Conservation (phyloP, 2,888 invertebrate genomes). For the Microplitis deprimator region DNA sequence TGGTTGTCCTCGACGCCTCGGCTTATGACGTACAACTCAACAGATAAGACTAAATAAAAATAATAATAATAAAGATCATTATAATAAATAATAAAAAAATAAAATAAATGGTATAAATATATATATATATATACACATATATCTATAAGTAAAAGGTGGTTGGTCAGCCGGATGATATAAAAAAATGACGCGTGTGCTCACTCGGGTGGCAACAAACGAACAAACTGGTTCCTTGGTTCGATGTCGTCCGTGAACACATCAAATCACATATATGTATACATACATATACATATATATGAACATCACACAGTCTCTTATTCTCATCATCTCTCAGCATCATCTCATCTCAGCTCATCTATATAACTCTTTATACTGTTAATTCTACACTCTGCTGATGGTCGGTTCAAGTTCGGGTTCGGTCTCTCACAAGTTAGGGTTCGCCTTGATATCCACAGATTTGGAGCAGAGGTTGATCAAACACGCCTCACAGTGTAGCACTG, state of each 20-base stretch:
- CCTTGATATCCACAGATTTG: no score
- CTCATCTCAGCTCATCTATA: no score
- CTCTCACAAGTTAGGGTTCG: no score
- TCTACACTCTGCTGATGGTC: no score
- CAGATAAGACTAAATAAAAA: constrained; percentile 16
- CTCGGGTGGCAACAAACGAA: constrained; percentile 43
- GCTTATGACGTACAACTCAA: constrained; percentile 31
- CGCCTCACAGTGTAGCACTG: constrained; percentile 28
- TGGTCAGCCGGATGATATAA: constrained; percentile 28
- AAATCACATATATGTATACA: constrained; percentile 3
- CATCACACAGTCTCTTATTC: neutral
- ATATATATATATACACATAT: neutral
- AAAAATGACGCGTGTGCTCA: constrained; percentile 40
- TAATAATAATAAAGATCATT: constrained; percentile 22
- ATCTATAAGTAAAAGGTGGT: constrained; percentile 24
- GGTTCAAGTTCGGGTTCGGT: neutral
- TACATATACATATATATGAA: constrained; percentile 4
- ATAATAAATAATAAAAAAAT: neutral
- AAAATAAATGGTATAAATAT: neutral
- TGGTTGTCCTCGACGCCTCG: constrained; percentile 39
- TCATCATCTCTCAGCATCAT: constrained; percentile 1
- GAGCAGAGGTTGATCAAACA: constrained; percentile 56
- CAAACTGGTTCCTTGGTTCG: constrained; percentile 42
- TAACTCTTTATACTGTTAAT: no score
- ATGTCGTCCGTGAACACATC: constrained; percentile 27